phyloP scores from a whole-genome alignment of 2,888 invertebrate genomes.

The Ormyrus rosae region DNA sequence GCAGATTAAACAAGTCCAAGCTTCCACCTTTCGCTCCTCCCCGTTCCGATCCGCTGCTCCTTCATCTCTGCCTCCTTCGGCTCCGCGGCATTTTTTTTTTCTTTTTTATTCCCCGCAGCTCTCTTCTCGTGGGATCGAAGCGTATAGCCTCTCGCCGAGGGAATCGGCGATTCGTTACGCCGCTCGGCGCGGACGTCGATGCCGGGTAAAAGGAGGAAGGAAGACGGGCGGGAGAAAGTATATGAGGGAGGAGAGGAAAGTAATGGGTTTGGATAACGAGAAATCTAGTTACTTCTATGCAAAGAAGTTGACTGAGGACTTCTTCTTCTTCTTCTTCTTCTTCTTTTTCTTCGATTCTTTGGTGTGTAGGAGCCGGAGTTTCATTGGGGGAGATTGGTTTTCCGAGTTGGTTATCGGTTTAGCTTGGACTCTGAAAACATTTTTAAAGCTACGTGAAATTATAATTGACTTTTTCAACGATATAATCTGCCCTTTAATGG shows the following conservation, averaged over 20 bases:
- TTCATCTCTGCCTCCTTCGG: neutral
- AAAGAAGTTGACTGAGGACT: constrained; percentile 13
- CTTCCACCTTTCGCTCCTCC: neutral
- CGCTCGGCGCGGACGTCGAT: neutral
- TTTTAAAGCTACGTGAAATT: too few relatives aligned
- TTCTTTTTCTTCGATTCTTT: neutral
- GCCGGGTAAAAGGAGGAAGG: neutral
- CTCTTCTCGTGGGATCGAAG: constrained; percentile 22
- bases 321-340: neutral
- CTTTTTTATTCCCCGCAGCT: neutral
- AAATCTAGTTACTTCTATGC: constrained; percentile 43
- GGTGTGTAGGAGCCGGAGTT: too few relatives aligned
- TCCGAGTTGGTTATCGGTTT: neutral
- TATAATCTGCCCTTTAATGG: too few relatives aligned
- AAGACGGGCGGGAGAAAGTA: constrained; percentile 32
- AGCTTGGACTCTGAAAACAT: too few relatives aligned
- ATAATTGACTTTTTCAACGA: too few relatives aligned
- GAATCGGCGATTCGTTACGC: constrained; percentile 18
- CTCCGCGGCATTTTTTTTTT: neutral
- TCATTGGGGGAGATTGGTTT: neutral
- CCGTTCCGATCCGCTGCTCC: constrained; percentile 6
- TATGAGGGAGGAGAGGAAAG: constrained; percentile 20
- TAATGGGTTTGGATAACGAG: constrained; percentile 40
- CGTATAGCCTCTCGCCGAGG: neutral
- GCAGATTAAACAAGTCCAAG: constrained; percentile 1